phyloP scores from a whole-genome alignment of 2,888 invertebrate genomes.

The Eristalis pertinax region DNA sequence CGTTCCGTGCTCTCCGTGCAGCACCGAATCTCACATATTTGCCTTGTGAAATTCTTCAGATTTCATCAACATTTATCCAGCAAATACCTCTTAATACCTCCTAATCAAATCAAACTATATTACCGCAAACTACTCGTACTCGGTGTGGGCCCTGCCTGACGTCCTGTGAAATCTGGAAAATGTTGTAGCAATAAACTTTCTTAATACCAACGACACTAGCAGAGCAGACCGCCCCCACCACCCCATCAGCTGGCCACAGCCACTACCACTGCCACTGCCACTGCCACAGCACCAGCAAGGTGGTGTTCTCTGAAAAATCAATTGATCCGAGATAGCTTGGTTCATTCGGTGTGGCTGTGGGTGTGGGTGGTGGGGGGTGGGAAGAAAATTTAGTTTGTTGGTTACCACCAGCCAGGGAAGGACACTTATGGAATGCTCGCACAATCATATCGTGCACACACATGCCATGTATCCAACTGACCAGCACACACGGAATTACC shows the following conservation, averaged over 20 bases:
- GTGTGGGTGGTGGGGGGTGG: not conserved
- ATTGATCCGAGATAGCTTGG: conserved; percentile 1
- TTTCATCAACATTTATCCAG: conserved; percentile 13
- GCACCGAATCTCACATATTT: not conserved
- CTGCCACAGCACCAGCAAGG: not conserved
- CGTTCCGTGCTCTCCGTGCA: too few species aligned
- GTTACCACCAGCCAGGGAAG: not conserved
- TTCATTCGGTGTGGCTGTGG: not conserved
- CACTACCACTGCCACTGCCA: too few species aligned
- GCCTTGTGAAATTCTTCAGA: not conserved
- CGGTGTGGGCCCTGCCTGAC: not conserved
- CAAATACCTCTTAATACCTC: conserved; percentile 14
- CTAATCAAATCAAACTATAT: conserved; percentile 20
- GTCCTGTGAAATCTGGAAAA: conserved; percentile 16
- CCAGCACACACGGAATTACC: conserved; percentile 22
- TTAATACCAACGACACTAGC: not conserved
- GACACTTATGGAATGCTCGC: conserved; percentile 25
- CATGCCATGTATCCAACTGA: conserved; percentile 14
- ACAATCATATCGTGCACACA: conserved; percentile 28
- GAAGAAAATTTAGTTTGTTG: not conserved
- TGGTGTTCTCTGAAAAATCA: conserved; percentile 8
- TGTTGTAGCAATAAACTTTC: conserved; percentile 24
- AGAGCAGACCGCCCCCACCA: not conserved
- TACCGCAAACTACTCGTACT: not conserved
- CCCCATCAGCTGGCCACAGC: not conserved